These are phyloP conservation scores for Antechinus flavipes DNA, from an alignment of 2,113 vertebrate species.

Conservation along the genomic window DNA sequence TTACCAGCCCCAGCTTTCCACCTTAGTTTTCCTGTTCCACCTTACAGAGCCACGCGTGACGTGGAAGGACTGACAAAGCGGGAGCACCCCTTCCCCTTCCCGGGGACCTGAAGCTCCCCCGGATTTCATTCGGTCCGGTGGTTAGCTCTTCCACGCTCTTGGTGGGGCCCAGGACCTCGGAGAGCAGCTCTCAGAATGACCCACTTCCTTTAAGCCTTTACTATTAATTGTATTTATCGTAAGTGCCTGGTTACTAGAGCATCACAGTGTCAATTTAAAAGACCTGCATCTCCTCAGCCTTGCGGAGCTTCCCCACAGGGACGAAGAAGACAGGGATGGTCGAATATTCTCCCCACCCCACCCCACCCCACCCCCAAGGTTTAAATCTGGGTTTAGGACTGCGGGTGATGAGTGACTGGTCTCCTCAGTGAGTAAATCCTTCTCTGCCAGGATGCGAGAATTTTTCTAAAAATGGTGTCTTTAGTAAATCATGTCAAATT, in stretches of 20 bases:
- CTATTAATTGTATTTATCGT: not conserved
- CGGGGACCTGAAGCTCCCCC: not conserved
- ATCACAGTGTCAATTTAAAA: not conserved
- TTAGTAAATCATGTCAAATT: not conserved
- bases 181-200: not conserved
- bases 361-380: not conserved
- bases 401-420: not conserved
- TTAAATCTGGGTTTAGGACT: not conserved
- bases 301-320: not conserved
- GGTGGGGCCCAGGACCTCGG: not conserved
- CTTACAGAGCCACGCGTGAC: not conserved
- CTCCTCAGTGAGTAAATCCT: not conserved
- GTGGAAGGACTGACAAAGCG: not conserved
- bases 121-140: constrained; percentile 14
- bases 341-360: not conserved
- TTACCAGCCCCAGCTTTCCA: not conserved
- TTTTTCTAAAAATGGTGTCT: not conserved
- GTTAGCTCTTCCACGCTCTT: not conserved
- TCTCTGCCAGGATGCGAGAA: constrained; percentile 2
- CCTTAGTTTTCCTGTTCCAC: not conserved
- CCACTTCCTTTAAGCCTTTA: constrained; percentile 6
- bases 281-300: not conserved
- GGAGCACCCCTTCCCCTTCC: not conserved
- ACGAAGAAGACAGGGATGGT: not conserved
- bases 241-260: constrained; percentile 68